Evolutionary conservation across 2,888 invertebrate species (phyloP).

Genomic region (Selenia dentaria): DNA sequence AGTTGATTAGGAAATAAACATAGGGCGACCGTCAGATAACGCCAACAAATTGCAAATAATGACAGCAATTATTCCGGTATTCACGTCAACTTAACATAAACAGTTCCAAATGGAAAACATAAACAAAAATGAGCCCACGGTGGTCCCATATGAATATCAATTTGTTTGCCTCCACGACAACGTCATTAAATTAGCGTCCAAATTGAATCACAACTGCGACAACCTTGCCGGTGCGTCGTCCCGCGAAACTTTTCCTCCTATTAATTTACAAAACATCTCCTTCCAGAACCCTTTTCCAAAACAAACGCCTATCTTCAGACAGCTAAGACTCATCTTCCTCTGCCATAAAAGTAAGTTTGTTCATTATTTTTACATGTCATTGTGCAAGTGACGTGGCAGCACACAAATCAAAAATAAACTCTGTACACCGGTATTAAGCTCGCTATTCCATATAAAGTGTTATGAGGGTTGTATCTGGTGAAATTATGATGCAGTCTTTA

Average conservation of each 20-base stretch:
- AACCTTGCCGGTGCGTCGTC: conserved; percentile 79
- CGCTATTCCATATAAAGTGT: conserved; percentile 53
- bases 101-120: conserved; percentile 51
- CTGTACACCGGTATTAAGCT: conserved; percentile 58
- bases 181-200: conserved; percentile 84
- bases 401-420: conserved; percentile 59
- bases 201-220: conserved; percentile 84
- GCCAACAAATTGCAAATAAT: conserved; percentile 21
- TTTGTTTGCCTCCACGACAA: conserved; percentile 78
- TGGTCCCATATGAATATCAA: conserved; percentile 84
- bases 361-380: conserved; percentile 85
- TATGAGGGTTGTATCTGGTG: conserved; percentile 78
- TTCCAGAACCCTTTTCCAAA: conserved; percentile 48
- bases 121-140: conserved; percentile 65
- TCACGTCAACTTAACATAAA: conserved; percentile 30
- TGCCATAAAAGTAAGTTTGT: conserved; percentile 67
- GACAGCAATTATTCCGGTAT: conserved; percentile 29
- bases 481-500: conserved; percentile 85
- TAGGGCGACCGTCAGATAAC: conserved; percentile 3
- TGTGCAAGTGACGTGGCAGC: conserved; percentile 76
- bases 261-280: conserved; percentile 83
- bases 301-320: conserved; percentile 48
- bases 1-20: background rate
- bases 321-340: conserved; percentile 62
- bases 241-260: conserved; percentile 83